Percentiles rank a stretch among this genome's conserved stretches.
phyloP scores from a whole-genome alignment of 2,113 vertebrate species.

The Alethe castanea region DNA sequence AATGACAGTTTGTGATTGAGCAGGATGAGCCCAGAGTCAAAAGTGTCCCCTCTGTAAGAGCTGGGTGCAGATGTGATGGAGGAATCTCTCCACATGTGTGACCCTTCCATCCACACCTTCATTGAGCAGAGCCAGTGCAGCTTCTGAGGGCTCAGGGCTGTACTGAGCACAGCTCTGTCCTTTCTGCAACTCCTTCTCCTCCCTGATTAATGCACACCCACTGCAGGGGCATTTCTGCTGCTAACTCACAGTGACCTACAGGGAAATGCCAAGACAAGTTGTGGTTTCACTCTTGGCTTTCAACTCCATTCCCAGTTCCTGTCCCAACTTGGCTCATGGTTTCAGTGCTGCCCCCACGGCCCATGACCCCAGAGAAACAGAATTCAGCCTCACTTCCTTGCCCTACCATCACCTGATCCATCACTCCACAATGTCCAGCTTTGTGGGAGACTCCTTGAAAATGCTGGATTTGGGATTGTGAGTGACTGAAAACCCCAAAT shows the following conservation, averaged over 20 bases:
- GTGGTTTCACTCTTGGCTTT: neutral
- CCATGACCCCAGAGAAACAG: neutral
- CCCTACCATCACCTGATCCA: neutral
- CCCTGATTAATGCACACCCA: neutral
- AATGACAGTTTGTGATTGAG: neutral
- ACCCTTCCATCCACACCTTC: neutral
- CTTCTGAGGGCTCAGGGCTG: neutral
- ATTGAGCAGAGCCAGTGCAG: neutral
- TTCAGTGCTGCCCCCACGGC: neutral
- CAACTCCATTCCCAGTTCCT: fast-evolving
- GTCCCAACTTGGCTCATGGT: neutral
- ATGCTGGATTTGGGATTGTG: neutral
- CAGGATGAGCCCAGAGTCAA: neutral
- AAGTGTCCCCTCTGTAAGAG: neutral
- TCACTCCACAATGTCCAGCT: fast-evolving
- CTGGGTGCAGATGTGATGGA: neutral
- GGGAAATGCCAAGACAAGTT: neutral
- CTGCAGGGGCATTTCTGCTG: neutral
- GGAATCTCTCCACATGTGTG: neutral
- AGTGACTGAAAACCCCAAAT: fast-evolving
- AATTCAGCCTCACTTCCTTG: neutral
- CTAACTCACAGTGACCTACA: neutral
- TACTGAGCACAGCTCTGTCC: neutral
- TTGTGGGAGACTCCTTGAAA: neutral
- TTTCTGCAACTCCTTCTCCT: neutral